Conservation (phyloP, 2,888 invertebrate species). For the Eugnorisma glareosa region DNA sequence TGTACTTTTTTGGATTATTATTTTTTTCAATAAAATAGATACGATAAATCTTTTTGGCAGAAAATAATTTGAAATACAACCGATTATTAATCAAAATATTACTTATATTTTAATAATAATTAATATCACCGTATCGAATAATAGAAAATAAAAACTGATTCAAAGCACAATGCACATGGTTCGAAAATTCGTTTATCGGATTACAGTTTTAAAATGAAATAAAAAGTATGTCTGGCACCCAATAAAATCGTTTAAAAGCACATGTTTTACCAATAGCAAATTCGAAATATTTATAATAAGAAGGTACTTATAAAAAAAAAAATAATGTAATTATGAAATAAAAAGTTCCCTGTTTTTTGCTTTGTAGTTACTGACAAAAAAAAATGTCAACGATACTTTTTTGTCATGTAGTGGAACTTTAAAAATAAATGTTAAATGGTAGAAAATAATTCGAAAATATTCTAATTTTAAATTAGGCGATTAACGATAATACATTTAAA, state of each 20-base stretch:
- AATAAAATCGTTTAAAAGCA: constrained; percentile 60
- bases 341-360: constrained; percentile 32
- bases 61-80: constrained; percentile 53
- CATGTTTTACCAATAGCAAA: constrained; percentile 62
- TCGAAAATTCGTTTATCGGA: constrained; percentile 52
- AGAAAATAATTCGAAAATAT: constrained; percentile 48
- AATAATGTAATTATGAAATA: constrained; percentile 30
- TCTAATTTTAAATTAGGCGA: constrained; percentile 28
- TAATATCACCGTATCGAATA: constrained; percentile 59
- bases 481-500: constrained; percentile 45
- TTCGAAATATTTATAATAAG: constrained; percentile 58
- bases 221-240: constrained; percentile 63
- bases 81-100: constrained; percentile 48
- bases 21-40: background rate
- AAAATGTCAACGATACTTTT: constrained; percentile 18
- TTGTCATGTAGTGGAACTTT: constrained; percentile 38
- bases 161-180: constrained; percentile 65
- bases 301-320: constrained; percentile 35
- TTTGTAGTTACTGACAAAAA: background rate
- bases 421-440: constrained; percentile 55
- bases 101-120: constrained; percentile 52
- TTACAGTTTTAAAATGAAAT: constrained; percentile 53
- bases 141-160: constrained; percentile 55
- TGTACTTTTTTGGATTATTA: background rate
- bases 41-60: background rate